phyloP scores from a whole-genome alignment of 2,888 invertebrate species.

The Aphidius colemani region DNA sequence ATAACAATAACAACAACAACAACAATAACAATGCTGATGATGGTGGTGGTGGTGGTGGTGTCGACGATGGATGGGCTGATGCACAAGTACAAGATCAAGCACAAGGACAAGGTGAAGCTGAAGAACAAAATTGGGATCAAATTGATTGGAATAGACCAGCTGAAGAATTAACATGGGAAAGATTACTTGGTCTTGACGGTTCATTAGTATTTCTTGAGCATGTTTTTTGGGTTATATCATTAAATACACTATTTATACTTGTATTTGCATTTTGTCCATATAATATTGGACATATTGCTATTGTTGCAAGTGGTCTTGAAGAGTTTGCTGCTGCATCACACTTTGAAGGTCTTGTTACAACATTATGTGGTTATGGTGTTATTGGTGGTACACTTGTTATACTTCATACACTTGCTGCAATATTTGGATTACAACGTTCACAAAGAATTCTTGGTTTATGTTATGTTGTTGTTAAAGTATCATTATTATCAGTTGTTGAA shows the following conservation, averaged over 20 bases:
- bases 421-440: slow-evolving; percentile 79
- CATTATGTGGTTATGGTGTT: slow-evolving; percentile 90
- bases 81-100: slow-evolving; percentile 60
- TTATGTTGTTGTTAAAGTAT: slow-evolving; percentile 90
- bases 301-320: slow-evolving; percentile 73
- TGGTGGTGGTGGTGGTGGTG: slow-evolving; percentile 31
- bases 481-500: slow-evolving; percentile 93
- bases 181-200: slow-evolving; percentile 92
- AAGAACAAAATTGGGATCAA: slow-evolving; percentile 94
- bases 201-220: slow-evolving; percentile 97
- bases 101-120: slow-evolving; percentile 67
- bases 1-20: slow-evolving; percentile 1
- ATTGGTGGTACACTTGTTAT: slow-evolving; percentile 83
- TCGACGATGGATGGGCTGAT: slow-evolving; percentile 38
- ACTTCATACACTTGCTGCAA: slow-evolving; percentile 81
- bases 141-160: slow-evolving; percentile 98
- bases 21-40: slow-evolving; percentile 41
- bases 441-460: slow-evolving; percentile 88
- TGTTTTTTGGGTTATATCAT: slow-evolving; percentile 98
- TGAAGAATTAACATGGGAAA: slow-evolving; percentile 98
- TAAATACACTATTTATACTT: slow-evolving; percentile 95
- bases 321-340: slow-evolving; percentile 76
- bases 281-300: slow-evolving; percentile 87
- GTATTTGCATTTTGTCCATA: slow-evolving; percentile 94
- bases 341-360: slow-evolving; percentile 91